Evolutionary conservation across 2,113 vertebrate genomes (phyloP), one percentile per base, ranked within the genome.

Genomic region (Eidolon helvum): DNA sequence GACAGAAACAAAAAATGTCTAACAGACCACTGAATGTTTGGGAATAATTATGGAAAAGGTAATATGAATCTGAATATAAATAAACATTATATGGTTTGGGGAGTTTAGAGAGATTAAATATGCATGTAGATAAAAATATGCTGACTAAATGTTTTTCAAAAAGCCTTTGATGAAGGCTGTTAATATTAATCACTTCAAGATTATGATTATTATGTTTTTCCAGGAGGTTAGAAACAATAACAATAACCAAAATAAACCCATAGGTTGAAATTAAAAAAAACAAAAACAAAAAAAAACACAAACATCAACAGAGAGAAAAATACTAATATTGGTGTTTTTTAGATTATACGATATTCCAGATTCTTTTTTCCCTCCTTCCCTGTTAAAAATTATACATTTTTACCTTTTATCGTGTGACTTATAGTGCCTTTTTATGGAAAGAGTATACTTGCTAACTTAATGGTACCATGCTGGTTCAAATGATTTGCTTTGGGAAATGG

Each of bases 171-270:
- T 9, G 16, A 69, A 26, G 2, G 18, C 40, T 75, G 26, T 71
- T 61, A 71, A 84, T 80, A 80, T 53, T 21, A 93, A n/a, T 95
- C 21, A 90, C 75, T 86, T 95, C n/a, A 80, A 86, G 7, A 12
- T 90, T 63, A 66, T 0, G 16, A 50, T 43, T 61, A 72, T 22
- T 79, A 3, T 21, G 21, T 33, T 86, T 77, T 86, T 45, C 10
- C 24, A 71, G 28, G 9, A 63, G 24, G 48, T 69, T 24, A 48
- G 19, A 74, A 96, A 95, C 14, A 89, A 78, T 1, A 57, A 79
- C 9, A 79, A 71, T 10, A 75, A 45, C 4, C 26, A 65, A 50
- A 57, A n/a, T 3, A 87, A 53, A 43, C 9, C n/a, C 38, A 10
- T n/a, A 28, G 12, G 24, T 86, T 50, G 43, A 93, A 74, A 53